These are phyloP conservation scores for Agrotis exclamationis DNA, from an alignment of 2,888 invertebrate species.

Conservation along the genomic window DNA sequence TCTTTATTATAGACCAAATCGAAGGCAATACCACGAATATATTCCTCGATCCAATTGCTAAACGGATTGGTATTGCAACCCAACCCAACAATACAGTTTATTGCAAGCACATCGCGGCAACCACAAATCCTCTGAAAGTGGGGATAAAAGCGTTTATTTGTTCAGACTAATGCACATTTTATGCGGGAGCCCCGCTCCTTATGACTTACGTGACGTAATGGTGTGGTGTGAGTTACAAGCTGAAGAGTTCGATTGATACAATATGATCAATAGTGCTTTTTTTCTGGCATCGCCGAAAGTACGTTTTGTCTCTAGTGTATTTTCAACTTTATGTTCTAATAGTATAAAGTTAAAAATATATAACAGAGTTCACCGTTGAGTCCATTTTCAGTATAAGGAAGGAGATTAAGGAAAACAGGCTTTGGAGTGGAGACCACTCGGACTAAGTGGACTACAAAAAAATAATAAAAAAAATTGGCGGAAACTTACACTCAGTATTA, in stretches of 20 bases:
- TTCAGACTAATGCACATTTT: constrained; percentile 90
- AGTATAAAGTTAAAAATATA: no score
- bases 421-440: no score
- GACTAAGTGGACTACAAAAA: no score
- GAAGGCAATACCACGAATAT: constrained; percentile 37
- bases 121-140: constrained; percentile 84
- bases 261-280: no score
- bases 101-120: constrained; percentile 75
- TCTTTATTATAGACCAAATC: constrained; percentile 43
- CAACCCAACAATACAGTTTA: constrained; percentile 69
- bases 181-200: constrained; percentile 85
- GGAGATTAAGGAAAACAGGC: no score
- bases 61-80: constrained; percentile 63
- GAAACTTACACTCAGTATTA: no score
- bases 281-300: no score
- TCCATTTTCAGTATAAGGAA: no score
- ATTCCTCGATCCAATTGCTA: constrained; percentile 61
- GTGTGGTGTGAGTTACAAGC: constrained; percentile 62
- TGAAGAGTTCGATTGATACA: constrained; percentile 26
- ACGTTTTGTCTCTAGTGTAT: no score
- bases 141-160: constrained; percentile 89
- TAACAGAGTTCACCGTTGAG: no score
- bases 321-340: no score
- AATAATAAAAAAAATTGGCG: no score
- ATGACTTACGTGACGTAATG: constrained; percentile 87